These are phyloP conservation scores for Tauraco erythrolophus DNA, from an alignment of 2,113 vertebrate species.

Conservation along the genomic window DNA sequence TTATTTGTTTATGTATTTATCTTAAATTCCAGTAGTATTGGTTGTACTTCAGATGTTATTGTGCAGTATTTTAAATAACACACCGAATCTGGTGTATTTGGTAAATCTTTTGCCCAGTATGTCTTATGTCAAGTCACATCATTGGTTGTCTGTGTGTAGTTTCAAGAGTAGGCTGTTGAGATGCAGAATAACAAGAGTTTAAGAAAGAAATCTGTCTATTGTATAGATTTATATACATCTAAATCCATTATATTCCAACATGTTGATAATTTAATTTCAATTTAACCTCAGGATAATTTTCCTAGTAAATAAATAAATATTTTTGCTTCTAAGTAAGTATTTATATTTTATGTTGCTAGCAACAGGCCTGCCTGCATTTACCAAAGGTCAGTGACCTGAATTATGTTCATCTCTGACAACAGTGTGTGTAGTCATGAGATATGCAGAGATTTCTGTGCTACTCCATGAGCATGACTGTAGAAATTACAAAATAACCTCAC, in stretches of 20 bases:
- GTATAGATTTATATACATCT: neutral
- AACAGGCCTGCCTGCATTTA: constrained; percentile 37
- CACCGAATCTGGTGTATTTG: neutral
- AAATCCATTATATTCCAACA: neutral
- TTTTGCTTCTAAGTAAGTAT: neutral
- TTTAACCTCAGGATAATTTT: neutral
- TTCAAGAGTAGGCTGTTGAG: neutral
- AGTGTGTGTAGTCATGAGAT: neutral
- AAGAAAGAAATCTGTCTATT: neutral
- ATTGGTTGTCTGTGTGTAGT: neutral
- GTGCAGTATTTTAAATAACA: neutral
- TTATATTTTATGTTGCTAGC: constrained; percentile 41
- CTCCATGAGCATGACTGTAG: neutral
- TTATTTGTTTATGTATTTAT: neutral
- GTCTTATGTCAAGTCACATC: neutral
- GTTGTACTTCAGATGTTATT: neutral
- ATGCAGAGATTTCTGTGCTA: neutral
- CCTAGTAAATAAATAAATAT: neutral
- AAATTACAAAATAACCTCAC: neutral
- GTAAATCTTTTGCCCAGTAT: neutral
- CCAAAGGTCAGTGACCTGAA: constrained; percentile 58
- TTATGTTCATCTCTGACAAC: constrained; percentile 30
- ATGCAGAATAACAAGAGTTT: neutral
- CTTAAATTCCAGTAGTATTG: neutral
- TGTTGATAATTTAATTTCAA: neutral